These are phyloP conservation scores for Babyrousa celebensis DNA, from an alignment of 2,797 vertebrate species.

Conservation along the genomic window DNA sequence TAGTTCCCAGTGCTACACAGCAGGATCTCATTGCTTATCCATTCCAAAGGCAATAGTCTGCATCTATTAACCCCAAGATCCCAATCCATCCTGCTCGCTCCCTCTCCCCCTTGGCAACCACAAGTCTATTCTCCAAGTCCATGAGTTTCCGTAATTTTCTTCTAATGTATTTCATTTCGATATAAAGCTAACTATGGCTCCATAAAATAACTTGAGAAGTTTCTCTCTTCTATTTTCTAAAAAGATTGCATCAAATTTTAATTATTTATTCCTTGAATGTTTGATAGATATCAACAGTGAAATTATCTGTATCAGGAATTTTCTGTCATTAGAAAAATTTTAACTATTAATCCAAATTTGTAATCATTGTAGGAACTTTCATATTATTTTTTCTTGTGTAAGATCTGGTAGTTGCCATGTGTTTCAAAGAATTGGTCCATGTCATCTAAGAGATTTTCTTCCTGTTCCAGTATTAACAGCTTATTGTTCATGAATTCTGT, in stretches of 20 bases:
- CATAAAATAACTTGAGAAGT: not conserved
- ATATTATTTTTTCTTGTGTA: not conserved
- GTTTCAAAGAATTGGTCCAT: not conserved
- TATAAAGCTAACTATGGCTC: not conserved
- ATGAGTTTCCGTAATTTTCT: no score
- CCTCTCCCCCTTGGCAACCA: no score
- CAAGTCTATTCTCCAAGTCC: no score
- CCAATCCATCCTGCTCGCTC: no score
- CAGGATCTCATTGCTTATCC: no score
- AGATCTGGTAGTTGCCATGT: not conserved
- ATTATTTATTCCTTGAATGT: not conserved
- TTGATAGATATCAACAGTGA: not conserved
- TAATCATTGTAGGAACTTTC: not conserved
- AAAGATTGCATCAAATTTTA: not conserved
- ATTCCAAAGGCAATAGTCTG: no score
- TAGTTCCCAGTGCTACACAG: no score
- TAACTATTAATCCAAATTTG: not conserved
- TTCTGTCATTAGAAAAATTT: not conserved
- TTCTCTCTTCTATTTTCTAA: not conserved
- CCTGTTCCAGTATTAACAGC: not conserved
- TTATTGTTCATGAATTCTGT: not conserved
- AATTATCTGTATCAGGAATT: not conserved
- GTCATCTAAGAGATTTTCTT: not conserved
- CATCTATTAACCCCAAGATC: no score
- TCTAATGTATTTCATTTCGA: not conserved